These are phyloP conservation scores for Trachemys scripta DNA, from an alignment of 2,113 vertebrate genomes.

Conservation along the genomic window DNA sequence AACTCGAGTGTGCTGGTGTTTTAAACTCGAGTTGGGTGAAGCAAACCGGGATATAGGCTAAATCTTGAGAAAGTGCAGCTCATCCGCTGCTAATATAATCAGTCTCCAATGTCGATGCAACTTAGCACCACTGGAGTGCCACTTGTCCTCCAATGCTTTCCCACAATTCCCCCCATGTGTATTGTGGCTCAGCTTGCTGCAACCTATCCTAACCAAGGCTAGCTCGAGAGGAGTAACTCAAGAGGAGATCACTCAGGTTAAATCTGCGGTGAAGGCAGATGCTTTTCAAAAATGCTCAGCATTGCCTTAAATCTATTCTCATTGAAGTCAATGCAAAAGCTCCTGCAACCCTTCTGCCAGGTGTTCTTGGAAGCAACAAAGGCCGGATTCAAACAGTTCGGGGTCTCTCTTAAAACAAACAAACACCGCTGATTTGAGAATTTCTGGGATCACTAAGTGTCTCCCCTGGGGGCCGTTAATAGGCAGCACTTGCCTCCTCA, in stretches of 20 bases:
- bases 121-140: not conserved
- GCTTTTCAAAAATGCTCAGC: not conserved
- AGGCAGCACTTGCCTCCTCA: too few species aligned
- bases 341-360: not conserved
- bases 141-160: not conserved
- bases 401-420: not conserved
- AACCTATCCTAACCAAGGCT: not conserved
- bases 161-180: not conserved
- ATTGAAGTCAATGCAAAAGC: not conserved
- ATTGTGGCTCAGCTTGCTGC: not conserved
- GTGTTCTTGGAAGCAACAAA: not conserved
- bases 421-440: not conserved
- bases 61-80: not conserved
- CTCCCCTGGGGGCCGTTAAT: too few species aligned
- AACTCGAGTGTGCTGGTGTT: not conserved
- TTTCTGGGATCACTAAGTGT: not conserved
- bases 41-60: not conserved
- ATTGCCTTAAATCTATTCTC: not conserved
- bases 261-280: not conserved
- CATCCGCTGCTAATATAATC: not conserved
- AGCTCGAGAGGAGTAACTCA: not conserved
- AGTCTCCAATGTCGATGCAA: not conserved
- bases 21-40: not conserved
- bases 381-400: not conserved
- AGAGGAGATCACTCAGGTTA: not conserved